These are phyloP conservation scores for Osmerus eperlanus DNA, from an alignment of 2,113 vertebrate species.

Conservation along the genomic window DNA sequence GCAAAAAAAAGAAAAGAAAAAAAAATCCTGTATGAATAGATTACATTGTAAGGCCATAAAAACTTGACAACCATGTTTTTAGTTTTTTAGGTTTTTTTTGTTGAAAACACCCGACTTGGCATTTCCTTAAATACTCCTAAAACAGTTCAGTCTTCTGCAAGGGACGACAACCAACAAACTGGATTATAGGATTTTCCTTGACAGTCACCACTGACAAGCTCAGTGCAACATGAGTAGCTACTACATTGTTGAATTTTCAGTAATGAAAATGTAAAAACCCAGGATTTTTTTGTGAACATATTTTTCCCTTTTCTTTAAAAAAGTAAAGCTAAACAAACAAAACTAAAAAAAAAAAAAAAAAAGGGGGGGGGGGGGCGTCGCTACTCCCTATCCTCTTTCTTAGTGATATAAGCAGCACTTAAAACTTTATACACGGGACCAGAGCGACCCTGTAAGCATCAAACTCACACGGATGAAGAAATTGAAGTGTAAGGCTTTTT, in stretches of 20 bases:
- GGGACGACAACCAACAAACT: slow-evolving; percentile 89
- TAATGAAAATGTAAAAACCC: slow-evolving; percentile 96
- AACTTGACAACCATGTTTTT: slow-evolving; percentile 86
- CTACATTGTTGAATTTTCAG: slow-evolving; percentile 88
- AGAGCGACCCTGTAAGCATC: slow-evolving; percentile 98
- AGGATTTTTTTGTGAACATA: slow-evolving; percentile 73
- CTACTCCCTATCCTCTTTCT: slow-evolving; percentile 91
- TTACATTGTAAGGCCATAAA: slow-evolving; percentile 85
- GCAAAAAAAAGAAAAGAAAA: slow-evolving; percentile 68
- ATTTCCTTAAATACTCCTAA: slow-evolving; percentile 97
- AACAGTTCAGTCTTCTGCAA: slow-evolving; percentile 96
- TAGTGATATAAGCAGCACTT: slow-evolving; percentile 99
- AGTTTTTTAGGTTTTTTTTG: slow-evolving; percentile 61
- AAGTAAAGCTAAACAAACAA: slow-evolving; percentile 81
- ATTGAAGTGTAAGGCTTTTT: slow-evolving; percentile 99
- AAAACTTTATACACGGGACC: slow-evolving; percentile 85
- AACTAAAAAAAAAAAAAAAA: slow-evolving; percentile 71
- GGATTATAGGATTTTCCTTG: slow-evolving; percentile 88
- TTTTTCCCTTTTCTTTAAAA: slow-evolving; percentile 79
- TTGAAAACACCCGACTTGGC: slow-evolving; percentile 91
- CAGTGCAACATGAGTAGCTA: slow-evolving; percentile 98
- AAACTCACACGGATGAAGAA: slow-evolving; percentile 97
- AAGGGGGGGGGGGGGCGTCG: slow-evolving; percentile 76
- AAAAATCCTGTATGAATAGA: slow-evolving; percentile 68
- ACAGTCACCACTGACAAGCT: slow-evolving; percentile 94